Evolutionary conservation across 2,888 invertebrate species (phyloP), one percentile per base, ranked within the genome.

Genomic region (Scaeva pyrastri): DNA sequence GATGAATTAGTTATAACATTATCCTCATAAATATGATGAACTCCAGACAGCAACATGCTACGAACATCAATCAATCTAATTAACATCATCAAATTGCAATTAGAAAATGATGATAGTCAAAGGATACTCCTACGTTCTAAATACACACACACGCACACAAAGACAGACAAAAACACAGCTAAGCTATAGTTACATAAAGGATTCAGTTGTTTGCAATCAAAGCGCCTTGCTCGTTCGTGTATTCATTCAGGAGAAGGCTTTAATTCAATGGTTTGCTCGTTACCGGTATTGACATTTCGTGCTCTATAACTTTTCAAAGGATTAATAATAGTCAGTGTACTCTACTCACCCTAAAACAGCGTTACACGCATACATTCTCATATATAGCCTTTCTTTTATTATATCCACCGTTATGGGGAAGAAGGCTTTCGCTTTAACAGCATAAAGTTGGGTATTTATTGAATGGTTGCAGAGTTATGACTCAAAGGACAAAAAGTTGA

Each of bases 11-110:
- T 39, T 11, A 39, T 1, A 3, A 12, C 12, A 11, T 39, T 39
- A 39, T 39, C n/a, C 7, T n/a, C 16, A 21, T 7, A 2, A 21
- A 11, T 10, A 16, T 16, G 23, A n/a, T n/a, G 16, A 41, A 1
- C 31, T 31, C 8, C 8, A 31, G 31, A 31, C 5, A 31, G 31
- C 31, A 31, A 31, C 31, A 31, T 31, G 31, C 31, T 31, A 31
- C 8, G 8, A 31, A 62, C 39, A 21, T 52, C 36, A 56, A 52
- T 62, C 74, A 56, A 56, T 26, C 45, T 48, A 31, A 39, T 36
- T n/a, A 66, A 41, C 66, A 21, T 50, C 64, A 58, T 48, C 43
- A 74, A 52, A 75, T 80, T 68, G 43, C 80, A 75, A 64, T 68
- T 45, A 36, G 43, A 12, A 21, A 31, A 76, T 62, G 39, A 48